Percentiles rank a stretch among this genome's conserved stretches.
phyloP scores from a whole-genome alignment of 2,888 invertebrate genomes.

The Dromius quadrimaculatus region DNA sequence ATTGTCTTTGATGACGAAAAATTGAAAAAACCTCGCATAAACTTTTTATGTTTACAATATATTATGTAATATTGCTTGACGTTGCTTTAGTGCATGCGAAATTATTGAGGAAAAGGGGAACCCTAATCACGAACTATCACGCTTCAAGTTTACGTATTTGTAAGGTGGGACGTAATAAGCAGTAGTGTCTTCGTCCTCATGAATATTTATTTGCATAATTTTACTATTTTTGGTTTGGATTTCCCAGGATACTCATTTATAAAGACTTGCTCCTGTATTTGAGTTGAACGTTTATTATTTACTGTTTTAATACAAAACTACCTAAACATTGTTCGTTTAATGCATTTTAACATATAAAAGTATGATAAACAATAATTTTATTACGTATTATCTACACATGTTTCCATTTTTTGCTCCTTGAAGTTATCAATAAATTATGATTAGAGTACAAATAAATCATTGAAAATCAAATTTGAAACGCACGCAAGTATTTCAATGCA shows the following conservation, averaged over 20 bases:
- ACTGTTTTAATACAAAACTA: too few relatives aligned
- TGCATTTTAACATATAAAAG: too few relatives aligned
- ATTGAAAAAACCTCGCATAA: background rate
- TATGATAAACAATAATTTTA: too few relatives aligned
- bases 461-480: too few relatives aligned
- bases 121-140: background rate
- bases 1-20: background rate
- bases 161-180: background rate
- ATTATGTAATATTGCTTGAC: background rate
- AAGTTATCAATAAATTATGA: too few relatives aligned
- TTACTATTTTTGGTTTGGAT: constrained; percentile 1
- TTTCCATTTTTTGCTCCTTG: too few relatives aligned
- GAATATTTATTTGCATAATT: constrained; percentile 4
- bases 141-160: background rate
- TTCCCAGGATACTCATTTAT: background rate
- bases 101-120: background rate
- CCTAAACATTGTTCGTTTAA: too few relatives aligned
- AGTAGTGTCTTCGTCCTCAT: constrained; percentile 6
- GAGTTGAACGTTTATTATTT: too few relatives aligned
- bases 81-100: background rate
- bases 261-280: too few relatives aligned
- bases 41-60: background rate
- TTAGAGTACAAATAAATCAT: too few relatives aligned
- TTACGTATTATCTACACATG: too few relatives aligned
- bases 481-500: too few relatives aligned